Evolutionary conservation across 2,888 invertebrate genomes (phyloP), one percentile per base, ranked within the genome.

Genomic region (Calameuta filiformis): DNA sequence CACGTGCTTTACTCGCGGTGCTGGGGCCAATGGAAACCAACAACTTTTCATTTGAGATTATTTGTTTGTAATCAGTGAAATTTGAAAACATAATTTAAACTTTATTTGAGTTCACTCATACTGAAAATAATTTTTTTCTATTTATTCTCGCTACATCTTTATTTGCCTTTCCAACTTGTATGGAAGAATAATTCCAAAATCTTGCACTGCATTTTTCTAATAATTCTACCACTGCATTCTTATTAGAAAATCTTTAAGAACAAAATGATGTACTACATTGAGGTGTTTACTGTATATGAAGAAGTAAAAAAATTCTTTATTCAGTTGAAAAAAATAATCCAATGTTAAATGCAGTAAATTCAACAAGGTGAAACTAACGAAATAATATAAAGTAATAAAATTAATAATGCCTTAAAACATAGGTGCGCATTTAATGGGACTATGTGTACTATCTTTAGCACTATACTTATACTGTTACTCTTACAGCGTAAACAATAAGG

Each of bases 331-430:
- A 9, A 56, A 56, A 56, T 23, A 56, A 56, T 56, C 9, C 56
- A 56, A 56, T 23, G 9, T 23, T 56, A 56, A 56, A 56, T 56
- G 23, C 56, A 56, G 56, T 56, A 56, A 23, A 56, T 23, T 6
- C 9, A 56, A 23, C 56, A 56, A 56, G 23, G 9, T 56, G 56
- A 56, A 56, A 23, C 56, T 56, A 56, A 23, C 23, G 9, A 56
- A 56, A 56, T 23, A 23, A 9, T 56, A 56, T 56, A 56, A 71
- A 71, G 71, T 71, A 71, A 71, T 31, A 12, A 71, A 31, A 71
- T 71, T 71, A 71, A 87, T 86, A 56, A 23, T 87, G 87, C 87
- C 87, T 87, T 88, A 86, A 84, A 79, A 88, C 76, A 83, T 83
- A 83, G 83, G 83, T 81, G 78, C 82, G 83, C 80, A 82, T 84